Conservation (phyloP, 1,140 invertebrate species). For the Pantala flavescens region DNA sequence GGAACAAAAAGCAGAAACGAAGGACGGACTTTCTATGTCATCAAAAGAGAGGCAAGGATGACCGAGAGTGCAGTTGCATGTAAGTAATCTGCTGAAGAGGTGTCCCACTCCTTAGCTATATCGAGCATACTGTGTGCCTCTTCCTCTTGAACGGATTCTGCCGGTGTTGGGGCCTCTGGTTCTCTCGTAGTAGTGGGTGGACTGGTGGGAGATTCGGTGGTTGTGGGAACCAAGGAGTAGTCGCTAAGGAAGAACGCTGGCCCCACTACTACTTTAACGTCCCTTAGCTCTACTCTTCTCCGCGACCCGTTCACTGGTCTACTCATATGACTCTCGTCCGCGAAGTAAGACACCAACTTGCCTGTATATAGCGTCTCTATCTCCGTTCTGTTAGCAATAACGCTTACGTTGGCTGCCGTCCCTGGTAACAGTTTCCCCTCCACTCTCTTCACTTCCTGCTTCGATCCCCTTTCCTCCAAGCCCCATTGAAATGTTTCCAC, state of each 20-base stretch:
- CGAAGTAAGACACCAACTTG: constrained; percentile 55
- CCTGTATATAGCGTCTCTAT: constrained; percentile 60
- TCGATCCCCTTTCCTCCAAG: constrained; percentile 42
- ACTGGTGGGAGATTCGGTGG: constrained; percentile 40
- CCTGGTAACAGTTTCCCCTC: constrained; percentile 53
- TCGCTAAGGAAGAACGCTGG: constrained; percentile 63
- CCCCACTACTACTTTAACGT: constrained; percentile 54
- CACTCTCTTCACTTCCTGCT: constrained; percentile 47
- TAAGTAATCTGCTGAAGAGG: background rate
- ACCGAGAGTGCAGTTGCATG: background rate
- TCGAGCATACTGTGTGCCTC: background rate
- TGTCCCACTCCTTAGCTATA: background rate
- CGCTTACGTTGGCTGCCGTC: constrained; percentile 65
- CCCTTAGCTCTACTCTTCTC: constrained; percentile 48
- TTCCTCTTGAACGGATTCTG: background rate
- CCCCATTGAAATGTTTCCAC: constrained; percentile 57
- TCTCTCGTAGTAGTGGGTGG: constrained; percentile 18
- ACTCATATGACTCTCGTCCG: constrained; percentile 42
- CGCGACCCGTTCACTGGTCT: constrained; percentile 44
- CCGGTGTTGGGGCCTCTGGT: background rate
- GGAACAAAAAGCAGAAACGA: no score
- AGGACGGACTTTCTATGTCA: no score
- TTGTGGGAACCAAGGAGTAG: constrained; percentile 61
- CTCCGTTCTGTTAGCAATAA: constrained; percentile 57
- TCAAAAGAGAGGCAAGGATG: background rate